Evolutionary conservation across 2,113 vertebrate species (phyloP).

Genomic region (Neotoma lepida): DNA sequence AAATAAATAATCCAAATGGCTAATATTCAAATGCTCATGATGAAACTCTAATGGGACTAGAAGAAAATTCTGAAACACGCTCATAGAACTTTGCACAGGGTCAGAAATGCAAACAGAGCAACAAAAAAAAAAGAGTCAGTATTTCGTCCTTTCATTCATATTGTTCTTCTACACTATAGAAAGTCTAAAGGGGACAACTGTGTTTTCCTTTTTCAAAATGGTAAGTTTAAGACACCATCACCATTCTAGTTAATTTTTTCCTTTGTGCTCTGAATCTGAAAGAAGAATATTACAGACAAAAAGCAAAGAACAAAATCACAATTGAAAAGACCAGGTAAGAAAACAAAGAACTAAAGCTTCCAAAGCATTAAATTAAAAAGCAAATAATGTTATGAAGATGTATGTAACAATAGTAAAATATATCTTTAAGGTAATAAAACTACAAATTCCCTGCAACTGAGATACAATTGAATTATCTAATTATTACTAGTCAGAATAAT

Average conservation of each 20-base stretch:
- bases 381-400: constrained; percentile 28
- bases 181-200: background rate
- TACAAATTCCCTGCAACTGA: background rate
- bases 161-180: background rate
- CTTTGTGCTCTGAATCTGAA: background rate
- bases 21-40: background rate
- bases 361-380: background rate
- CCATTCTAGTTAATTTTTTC: background rate
- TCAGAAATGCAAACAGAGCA: background rate
- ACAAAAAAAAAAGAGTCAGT: background rate
- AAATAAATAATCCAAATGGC: background rate
- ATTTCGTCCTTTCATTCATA: background rate
- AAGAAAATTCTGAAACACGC: background rate
- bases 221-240: background rate
- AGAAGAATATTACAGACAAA: background rate
- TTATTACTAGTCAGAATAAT: background rate
- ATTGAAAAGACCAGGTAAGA: background rate
- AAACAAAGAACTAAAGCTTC: background rate
- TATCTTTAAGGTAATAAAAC: constrained; percentile 5
- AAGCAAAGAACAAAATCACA: constrained; percentile 43
- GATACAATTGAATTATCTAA: background rate
- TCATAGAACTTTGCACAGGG: background rate
- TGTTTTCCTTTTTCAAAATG: constrained; percentile 9
- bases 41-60: background rate
- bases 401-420: background rate